Evolutionary conservation across 2,797 vertebrate genomes (phyloP).

Genomic region (Pantherophis vulpinus): DNA sequence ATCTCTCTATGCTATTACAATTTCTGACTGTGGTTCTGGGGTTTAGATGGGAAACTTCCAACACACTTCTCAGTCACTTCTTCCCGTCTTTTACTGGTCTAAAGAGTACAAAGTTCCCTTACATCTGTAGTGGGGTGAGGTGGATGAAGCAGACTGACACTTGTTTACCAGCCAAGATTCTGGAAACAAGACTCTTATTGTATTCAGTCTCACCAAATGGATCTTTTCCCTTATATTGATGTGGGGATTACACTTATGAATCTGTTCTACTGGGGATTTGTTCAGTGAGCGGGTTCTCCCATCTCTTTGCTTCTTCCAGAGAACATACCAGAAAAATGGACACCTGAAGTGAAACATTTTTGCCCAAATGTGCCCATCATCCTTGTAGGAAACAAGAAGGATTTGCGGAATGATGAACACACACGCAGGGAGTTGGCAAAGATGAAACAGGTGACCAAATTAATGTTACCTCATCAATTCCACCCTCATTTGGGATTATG

Average conservation of each 20-base stretch:
- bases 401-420: conserved; percentile 91
- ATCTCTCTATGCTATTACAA: neutral
- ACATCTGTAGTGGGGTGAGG: neutral
- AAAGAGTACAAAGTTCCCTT: neutral
- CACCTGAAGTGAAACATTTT: conserved; percentile 97
- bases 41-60: neutral
- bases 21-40: neutral
- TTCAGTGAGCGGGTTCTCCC: neutral
- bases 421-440: conserved; percentile 91
- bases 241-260: neutral
- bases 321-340: conserved; percentile 99
- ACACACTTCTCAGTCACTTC: neutral
- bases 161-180: neutral
- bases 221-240: neutral
- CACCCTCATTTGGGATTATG: neutral
- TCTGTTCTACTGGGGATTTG: neutral
- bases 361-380: conserved; percentile 98
- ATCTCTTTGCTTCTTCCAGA: conserved; percentile 70
- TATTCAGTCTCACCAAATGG: neutral
- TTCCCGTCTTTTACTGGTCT: neutral
- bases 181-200: neutral
- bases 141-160: neutral
- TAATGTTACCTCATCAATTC: neutral
- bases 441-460: conserved; percentile 90
- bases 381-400: conserved; percentile 97